Evolutionary conservation across 2,888 invertebrate genomes (phyloP).

Genomic region (Zelleria hepariella): DNA sequence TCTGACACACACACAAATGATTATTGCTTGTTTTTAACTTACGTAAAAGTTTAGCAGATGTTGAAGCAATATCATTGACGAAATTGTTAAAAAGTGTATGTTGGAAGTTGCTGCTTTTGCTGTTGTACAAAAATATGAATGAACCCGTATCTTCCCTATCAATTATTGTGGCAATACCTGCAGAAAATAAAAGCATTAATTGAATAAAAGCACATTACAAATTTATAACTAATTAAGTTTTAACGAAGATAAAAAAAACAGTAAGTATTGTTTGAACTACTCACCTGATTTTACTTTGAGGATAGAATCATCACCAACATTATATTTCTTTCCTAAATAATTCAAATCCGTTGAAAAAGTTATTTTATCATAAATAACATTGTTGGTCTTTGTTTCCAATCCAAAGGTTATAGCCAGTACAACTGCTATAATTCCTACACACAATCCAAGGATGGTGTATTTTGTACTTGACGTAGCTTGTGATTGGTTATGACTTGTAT

Average conservation of each 20-base stretch:
- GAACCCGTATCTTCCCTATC: constrained; percentile 49
- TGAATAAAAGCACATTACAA: too few species aligned
- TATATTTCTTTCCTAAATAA: constrained; percentile 38
- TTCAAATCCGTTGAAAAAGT: constrained; percentile 25
- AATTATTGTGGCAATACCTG: constrained; percentile 53
- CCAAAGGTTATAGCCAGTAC: not conserved
- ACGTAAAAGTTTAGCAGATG: constrained; percentile 54
- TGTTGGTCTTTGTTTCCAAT: not conserved
- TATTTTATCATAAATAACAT: constrained; percentile 9
- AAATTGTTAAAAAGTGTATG: constrained; percentile 35
- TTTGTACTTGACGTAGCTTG: not conserved
- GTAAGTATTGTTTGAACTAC: constrained; percentile 16
- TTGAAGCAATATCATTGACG: constrained; percentile 38
- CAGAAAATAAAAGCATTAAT: too few species aligned
- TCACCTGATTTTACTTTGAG: constrained; percentile 49
- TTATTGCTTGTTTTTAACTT: too few species aligned
- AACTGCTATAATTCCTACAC: not conserved
- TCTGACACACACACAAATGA: too few species aligned
- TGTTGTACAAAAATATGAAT: constrained; percentile 55
- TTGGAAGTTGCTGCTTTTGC: constrained; percentile 30
- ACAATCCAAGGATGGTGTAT: not conserved
- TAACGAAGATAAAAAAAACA: not conserved
- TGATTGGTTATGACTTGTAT: not conserved
- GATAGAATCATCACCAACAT: constrained; percentile 39
- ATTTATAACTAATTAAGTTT: not conserved